Percentiles rank a stretch among this genome's conserved stretches.
Conservation (phyloP, 2,113 vertebrate species). For the Psittacara wagleri region DNA sequence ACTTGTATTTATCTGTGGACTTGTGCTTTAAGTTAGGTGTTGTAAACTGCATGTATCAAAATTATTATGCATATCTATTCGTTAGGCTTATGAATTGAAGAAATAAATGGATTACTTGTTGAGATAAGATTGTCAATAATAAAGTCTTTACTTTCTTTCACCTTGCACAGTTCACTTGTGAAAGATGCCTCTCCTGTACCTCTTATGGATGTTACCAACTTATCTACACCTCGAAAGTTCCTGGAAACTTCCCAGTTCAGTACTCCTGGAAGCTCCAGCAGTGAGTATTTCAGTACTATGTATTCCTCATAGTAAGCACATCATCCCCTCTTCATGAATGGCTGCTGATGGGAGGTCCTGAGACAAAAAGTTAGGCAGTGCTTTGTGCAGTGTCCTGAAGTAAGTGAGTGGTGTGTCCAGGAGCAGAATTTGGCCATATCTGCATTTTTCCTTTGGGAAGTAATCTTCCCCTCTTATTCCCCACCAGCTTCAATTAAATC, state of each 20-base stretch:
- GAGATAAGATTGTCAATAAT: not conserved
- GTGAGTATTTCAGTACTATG: constrained; percentile 66
- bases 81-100: not conserved
- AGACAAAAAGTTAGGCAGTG: not conserved
- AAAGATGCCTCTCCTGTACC: constrained; percentile 85
- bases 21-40: not conserved
- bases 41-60: not conserved
- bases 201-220: constrained; percentile 85
- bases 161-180: constrained; percentile 71
- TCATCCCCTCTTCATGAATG: not conserved
- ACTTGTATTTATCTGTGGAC: not conserved
- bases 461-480: not conserved
- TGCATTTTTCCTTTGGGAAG: not conserved
- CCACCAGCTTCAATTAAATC: not conserved
- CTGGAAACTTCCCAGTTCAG: constrained; percentile 87
- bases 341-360: not conserved
- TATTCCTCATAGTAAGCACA: not conserved
- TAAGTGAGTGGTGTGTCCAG: not conserved
- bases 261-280: constrained; percentile 77
- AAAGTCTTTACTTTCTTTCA: not conserved
- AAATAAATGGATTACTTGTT: not conserved
- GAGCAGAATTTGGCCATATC: not conserved
- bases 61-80: not conserved
- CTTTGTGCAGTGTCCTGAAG: not conserved
- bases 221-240: constrained; percentile 91